Conservation (phyloP, 2,797 vertebrate species). For the Epinephelus awoara region DNA sequence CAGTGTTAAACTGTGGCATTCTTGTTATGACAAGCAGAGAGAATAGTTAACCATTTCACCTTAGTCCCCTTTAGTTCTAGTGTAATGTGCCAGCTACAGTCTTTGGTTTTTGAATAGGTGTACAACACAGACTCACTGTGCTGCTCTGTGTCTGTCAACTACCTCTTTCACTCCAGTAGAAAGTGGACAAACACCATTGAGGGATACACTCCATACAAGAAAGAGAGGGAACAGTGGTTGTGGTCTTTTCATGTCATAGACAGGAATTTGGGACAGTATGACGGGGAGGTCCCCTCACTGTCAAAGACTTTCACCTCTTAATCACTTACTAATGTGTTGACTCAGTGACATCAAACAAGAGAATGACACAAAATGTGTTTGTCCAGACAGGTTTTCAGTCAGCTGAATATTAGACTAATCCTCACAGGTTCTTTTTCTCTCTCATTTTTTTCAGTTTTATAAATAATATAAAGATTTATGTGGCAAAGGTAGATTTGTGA, state of each 20-base stretch:
- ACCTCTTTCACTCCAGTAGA: slow-evolving; percentile 50
- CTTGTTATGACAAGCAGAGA: slow-evolving; percentile 38
- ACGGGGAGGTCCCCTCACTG: slow-evolving; percentile 32
- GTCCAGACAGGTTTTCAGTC: slow-evolving; percentile 30
- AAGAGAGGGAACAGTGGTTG: slow-evolving; percentile 20
- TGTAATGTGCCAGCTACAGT: slow-evolving; percentile 33
- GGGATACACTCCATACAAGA: slow-evolving; percentile 29
- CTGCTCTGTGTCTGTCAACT: slow-evolving; percentile 44
- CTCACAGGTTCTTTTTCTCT: background rate
- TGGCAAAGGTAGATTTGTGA: background rate
- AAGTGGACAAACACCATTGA: slow-evolving; percentile 60
- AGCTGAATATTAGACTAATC: background rate
- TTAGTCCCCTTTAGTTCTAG: slow-evolving; percentile 41
- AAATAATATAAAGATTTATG: background rate
- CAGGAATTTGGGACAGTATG: slow-evolving; percentile 44
- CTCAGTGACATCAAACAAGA: slow-evolving; percentile 60
- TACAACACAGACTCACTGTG: slow-evolving; percentile 30
- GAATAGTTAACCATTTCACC: slow-evolving; percentile 43
- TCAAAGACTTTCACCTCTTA: slow-evolving; percentile 49
- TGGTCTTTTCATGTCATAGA: slow-evolving; percentile 56
- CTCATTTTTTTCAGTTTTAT: slow-evolving; percentile 15
- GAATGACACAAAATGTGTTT: slow-evolving; percentile 22
- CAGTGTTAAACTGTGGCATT: slow-evolving; percentile 48
- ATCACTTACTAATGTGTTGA: slow-evolving; percentile 57
- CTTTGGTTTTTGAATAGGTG: slow-evolving; percentile 48